Evolutionary conservation across 2,113 vertebrate species (phyloP), one percentile per base, ranked within the genome.

Genomic region (Mola mola): DNA sequence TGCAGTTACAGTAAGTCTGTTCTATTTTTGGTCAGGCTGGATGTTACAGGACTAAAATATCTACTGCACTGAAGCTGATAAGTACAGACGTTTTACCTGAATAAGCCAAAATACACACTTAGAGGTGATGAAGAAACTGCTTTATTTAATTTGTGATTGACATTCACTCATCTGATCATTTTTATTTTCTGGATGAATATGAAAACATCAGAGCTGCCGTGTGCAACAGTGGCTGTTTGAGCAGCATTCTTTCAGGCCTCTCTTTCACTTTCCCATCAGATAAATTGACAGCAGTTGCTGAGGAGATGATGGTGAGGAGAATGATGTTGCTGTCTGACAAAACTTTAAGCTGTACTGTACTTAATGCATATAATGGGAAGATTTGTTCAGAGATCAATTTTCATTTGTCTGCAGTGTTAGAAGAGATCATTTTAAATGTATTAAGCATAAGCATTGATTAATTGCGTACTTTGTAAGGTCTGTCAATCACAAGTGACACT

Each of bases 311-410:
- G 4, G 4, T 28, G 26, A 28, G 8, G 26, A 8, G 8, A 28
- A 28, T 28, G 26, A 8, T 28, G 26, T n/a, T n/a, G n/a, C n/a
- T n/a, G n/a, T n/a, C n/a, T n/a, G n/a, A n/a, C n/a, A n/a, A n/a
- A n/a, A n/a, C n/a, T n/a, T n/a, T n/a, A n/a, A n/a, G n/a, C n/a
- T n/a, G n/a, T n/a, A n/a, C n/a, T n/a, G n/a, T n/a, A n/a, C n/a
- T n/a, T 24, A 29, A 26, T 50, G 9, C 16, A 13, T 1, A 5
- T 6, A 62, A 19, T 28, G 17, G 25, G 46, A 77, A 31, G 50
- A 62, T 49, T 59, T 34, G 46, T 13, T 57, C 40, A 36, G 13
- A 58, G 6, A 25, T 33, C 4, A 24, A 12, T 59, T 66, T 37
- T 20, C n/a, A n/a, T n/a, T n/a, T n/a, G n/a, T 5, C 15, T 50